A percentile compares a stretch with the other conserved stretches of the same genome.
Evolutionary conservation across 2,888 invertebrate genomes (phyloP).

Genomic region (Congeria kusceri): DNA sequence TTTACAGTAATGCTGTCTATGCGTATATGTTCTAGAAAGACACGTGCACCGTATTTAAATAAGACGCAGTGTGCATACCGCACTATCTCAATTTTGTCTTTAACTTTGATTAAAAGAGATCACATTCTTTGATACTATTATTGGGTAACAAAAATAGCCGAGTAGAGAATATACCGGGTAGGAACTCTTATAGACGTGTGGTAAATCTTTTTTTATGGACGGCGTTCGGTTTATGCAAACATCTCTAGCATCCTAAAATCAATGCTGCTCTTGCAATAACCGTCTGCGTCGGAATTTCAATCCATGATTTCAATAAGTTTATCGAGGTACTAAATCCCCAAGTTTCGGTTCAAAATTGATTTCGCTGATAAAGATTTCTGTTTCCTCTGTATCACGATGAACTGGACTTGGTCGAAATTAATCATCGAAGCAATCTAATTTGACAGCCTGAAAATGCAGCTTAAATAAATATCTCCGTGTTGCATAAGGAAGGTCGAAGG

Average conservation of each 20-base stretch:
- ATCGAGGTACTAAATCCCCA: slow-evolving; percentile 42
- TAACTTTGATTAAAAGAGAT: no score
- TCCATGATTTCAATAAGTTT: slow-evolving; percentile 59
- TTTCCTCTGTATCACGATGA: not conserved
- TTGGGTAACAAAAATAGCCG: not conserved
- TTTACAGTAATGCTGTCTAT: no score
- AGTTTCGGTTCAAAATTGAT: slow-evolving; percentile 51
- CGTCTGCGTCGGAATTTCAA: slow-evolving; percentile 63
- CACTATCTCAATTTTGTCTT: no score
- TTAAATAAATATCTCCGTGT: no score
- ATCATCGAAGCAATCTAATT: not conserved
- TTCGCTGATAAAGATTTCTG: slow-evolving; percentile 41
- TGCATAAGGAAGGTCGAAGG: no score
- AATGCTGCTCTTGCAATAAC: slow-evolving; percentile 43
- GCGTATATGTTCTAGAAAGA: no score
- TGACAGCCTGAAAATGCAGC: no score
- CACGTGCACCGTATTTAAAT: no score
- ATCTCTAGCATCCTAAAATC: slow-evolving; percentile 64
- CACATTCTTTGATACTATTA: no score
- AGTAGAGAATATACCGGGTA: not conserved
- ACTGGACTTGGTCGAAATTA: slow-evolving; percentile 1
- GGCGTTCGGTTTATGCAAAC: slow-evolving; percentile 50
- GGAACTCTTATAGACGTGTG: slow-evolving; percentile 6
- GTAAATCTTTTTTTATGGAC: slow-evolving; percentile 51
- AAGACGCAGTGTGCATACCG: no score